Evolutionary conservation across 1,140 invertebrate species (phyloP), one percentile per base, ranked within the genome.

Genomic region (Forficula auricularia): DNA sequence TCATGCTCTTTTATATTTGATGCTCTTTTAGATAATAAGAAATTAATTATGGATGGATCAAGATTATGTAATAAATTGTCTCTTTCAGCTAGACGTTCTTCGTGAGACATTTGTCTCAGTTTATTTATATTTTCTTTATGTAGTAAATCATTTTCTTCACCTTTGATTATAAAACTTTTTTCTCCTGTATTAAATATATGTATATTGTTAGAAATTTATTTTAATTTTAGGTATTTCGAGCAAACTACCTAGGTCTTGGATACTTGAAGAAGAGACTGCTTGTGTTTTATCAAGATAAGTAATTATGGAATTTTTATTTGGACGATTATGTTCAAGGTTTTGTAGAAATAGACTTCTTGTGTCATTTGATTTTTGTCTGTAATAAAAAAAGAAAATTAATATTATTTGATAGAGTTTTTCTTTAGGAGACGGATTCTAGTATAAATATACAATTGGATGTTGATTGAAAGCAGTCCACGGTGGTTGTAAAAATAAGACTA

Each of bases 71-170:
- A 58, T 2, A 88, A 51, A 54, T 78, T 75, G 45, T 74, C 56
- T 52, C 75, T 71, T 60, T 86, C 83, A 38, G 69, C 62, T 13
- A 82, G 50, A 47, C 90, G 87, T 53, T 91, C 79, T 45, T 75
- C 65, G 46, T 73, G 56, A 2, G 67, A 70, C 79, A 90, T 84
- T 52, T 65, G 54, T 20, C 61, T 63, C 1, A 90, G 52, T 43
- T 70, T 61, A 52, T 72, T 57, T 1, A 79, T 15, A 62, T 90
- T 90, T 61, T 82, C 74, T 47, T 66, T 54, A 51, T 89, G 81
- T 50, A 89, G 82, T 46, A 67, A 62, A 38, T 68, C 57, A 18
- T 67, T 65, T 49, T 72, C 68, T 12, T 54, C 41, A 15, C 67
- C 67, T 27, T 57, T 55, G 16, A 77, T 13, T 35, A 76, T 62